Conservation (phyloP, 2,888 invertebrate species). For the Eristalinus aeneus region DNA sequence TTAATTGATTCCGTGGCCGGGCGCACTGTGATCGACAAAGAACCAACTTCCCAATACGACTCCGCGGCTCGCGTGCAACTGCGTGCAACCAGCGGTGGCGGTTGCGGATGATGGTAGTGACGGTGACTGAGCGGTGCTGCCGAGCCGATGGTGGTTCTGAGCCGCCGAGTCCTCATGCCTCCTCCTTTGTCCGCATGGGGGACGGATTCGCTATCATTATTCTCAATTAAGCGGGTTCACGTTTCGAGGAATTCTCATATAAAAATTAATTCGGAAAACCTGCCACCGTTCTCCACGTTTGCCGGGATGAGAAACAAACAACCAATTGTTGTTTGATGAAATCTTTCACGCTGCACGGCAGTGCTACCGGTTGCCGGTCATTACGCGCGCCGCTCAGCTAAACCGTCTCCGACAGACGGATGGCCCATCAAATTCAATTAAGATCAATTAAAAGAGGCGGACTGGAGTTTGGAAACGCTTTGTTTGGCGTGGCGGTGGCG, state of each 20-base stretch:
- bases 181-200: slow-evolving; percentile 34
- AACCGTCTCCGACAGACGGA: slow-evolving; percentile 51
- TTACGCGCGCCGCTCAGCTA: slow-evolving; percentile 25
- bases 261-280: slow-evolving; percentile 65
- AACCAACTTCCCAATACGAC: slow-evolving; percentile 61
- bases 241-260: slow-evolving; percentile 61
- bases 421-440: slow-evolving; percentile 70
- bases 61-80: slow-evolving; percentile 21
- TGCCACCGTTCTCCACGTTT: slow-evolving; percentile 53
- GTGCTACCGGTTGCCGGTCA: slow-evolving; percentile 58
- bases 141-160: slow-evolving; percentile 2
- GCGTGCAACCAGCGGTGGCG: not conserved
- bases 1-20: slow-evolving; percentile 64
- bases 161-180: slow-evolving; percentile 39
- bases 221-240: slow-evolving; percentile 69
- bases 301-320: slow-evolving; percentile 60
- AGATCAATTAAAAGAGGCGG: slow-evolving; percentile 61
- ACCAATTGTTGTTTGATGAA: slow-evolving; percentile 70
- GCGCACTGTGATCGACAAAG: slow-evolving; percentile 45
- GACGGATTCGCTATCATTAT: slow-evolving; percentile 68
- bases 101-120: slow-evolving; percentile 22
- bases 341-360: slow-evolving; percentile 70
- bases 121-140: not conserved
- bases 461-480: slow-evolving; percentile 58
- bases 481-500: slow-evolving; percentile 6